Conservation (phyloP, 1,140 invertebrate genomes). For the Hyles vespertilio region DNA sequence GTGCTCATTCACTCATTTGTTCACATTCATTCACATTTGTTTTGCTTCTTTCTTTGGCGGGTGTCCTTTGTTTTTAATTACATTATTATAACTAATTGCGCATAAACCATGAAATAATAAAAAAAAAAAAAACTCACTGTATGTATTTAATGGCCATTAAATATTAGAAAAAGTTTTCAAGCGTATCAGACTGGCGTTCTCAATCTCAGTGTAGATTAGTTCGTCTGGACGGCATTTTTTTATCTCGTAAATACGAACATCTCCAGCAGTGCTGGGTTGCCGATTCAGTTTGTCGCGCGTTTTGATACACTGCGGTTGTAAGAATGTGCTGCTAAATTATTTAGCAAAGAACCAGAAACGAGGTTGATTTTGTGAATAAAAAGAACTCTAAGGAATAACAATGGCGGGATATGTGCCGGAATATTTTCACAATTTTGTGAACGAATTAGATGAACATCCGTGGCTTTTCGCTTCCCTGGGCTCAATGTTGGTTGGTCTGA, state of each 20-base stretch:
- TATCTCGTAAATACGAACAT: constrained; percentile 35
- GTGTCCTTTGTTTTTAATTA: constrained; percentile 8
- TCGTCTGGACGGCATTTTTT: constrained; percentile 40
- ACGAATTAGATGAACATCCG: constrained; percentile 84
- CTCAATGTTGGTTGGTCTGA: constrained; percentile 90
- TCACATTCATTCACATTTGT: constrained; percentile 9
- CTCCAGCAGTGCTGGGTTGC: constrained; percentile 18
- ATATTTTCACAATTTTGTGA: constrained; percentile 73
- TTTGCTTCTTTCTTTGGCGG: constrained; percentile 15
- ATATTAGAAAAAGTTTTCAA: constrained; percentile 9
- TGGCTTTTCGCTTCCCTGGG: constrained; percentile 91
- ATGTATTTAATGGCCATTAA: neutral
- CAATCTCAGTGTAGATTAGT: constrained; percentile 63
- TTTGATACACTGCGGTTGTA: constrained; percentile 25
- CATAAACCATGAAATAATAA: constrained; percentile 4
- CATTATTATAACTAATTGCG: constrained; percentile 7
- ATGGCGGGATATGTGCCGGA: constrained; percentile 54
- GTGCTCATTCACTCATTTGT: neutral
- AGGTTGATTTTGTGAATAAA: constrained; percentile 3
- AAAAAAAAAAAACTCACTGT: constrained; percentile 13
- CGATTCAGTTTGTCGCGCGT: constrained; percentile 30
- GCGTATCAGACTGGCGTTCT: constrained; percentile 32
- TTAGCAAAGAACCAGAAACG: neutral
- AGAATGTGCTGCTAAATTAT: neutral
- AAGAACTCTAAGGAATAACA: neutral